Evolutionary conservation across 2,113 vertebrate genomes (phyloP).

Genomic region (Trogon melanurus): DNA sequence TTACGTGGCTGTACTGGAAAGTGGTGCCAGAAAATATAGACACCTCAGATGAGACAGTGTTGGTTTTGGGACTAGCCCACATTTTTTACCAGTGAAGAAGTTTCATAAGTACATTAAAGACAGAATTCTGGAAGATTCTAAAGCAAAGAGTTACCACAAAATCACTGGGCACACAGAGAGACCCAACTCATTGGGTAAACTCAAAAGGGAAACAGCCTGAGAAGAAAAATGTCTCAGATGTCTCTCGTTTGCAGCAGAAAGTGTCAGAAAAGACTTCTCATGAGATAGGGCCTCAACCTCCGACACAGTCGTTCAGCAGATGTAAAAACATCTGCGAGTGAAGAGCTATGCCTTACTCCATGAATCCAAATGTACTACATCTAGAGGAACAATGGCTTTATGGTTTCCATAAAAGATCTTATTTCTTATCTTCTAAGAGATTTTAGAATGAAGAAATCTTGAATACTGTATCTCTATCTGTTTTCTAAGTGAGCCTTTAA

Average conservation of each 20-base stretch:
- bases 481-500: not conserved
- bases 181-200: not conserved
- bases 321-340: not conserved
- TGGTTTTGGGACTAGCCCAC: conserved; percentile 44
- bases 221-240: not conserved
- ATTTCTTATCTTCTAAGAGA: not conserved
- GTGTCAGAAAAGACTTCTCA: not conserved
- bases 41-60: not conserved
- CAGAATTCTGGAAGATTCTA: not conserved
- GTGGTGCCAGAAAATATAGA: conserved; percentile 11
- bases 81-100: conserved; percentile 38
- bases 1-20: not conserved
- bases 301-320: not conserved
- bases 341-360: not conserved
- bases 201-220: not conserved
- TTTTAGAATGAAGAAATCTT: not conserved
- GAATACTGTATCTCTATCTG: not conserved
- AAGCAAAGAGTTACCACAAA: not conserved
- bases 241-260: not conserved
- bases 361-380: not conserved
- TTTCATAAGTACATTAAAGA: conserved; percentile 10
- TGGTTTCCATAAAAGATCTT: not conserved
- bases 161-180: not conserved
- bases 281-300: not conserved
- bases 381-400: not conserved